phyloP scores from a whole-genome alignment of 2,797 vertebrate species.

The Eurystomus glaucurus region DNA sequence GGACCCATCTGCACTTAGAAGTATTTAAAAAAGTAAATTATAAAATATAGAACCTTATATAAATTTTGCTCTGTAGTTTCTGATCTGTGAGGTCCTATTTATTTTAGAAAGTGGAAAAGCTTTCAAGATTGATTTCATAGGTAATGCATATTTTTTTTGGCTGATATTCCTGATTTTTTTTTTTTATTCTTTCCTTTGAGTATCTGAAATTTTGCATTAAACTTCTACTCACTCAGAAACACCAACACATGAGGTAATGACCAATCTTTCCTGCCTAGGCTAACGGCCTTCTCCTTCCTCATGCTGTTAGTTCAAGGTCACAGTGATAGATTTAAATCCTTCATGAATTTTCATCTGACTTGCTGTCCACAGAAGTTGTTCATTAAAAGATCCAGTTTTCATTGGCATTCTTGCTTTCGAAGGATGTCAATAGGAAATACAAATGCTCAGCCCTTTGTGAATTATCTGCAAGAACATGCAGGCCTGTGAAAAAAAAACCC shows the following conservation, averaged over 20 bases:
- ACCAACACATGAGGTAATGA: slow-evolving; percentile 48
- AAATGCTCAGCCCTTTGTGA: slow-evolving; percentile 56
- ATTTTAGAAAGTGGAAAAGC: slow-evolving; percentile 3
- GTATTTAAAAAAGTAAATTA: neutral
- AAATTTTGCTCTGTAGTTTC: neutral
- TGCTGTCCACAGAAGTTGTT: slow-evolving; percentile 50
- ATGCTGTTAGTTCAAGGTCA: slow-evolving; percentile 61
- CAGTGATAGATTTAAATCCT: slow-evolving; percentile 24
- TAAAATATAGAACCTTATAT: neutral
- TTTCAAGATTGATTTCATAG: slow-evolving; percentile 44
- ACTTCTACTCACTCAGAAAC: slow-evolving; percentile 48
- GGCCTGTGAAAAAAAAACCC: neutral
- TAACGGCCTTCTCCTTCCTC: slow-evolving; percentile 50
- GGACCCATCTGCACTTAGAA: neutral
- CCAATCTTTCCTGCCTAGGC: slow-evolving; percentile 27
- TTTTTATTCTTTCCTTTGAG: slow-evolving; percentile 30
- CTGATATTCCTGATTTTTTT: neutral
- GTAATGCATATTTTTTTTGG: neutral
- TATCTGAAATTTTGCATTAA: slow-evolving; percentile 39
- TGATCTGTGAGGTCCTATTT: neutral
- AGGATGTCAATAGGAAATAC: slow-evolving; percentile 66
- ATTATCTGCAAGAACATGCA: slow-evolving; percentile 61
- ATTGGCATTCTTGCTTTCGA: slow-evolving; percentile 46
- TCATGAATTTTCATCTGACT: slow-evolving; percentile 50
- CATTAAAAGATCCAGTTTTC: slow-evolving; percentile 60